Evolutionary conservation across 2,797 vertebrate genomes (phyloP), one percentile per base, ranked within the genome.

Genomic region (Carcharodon carcharias): DNA sequence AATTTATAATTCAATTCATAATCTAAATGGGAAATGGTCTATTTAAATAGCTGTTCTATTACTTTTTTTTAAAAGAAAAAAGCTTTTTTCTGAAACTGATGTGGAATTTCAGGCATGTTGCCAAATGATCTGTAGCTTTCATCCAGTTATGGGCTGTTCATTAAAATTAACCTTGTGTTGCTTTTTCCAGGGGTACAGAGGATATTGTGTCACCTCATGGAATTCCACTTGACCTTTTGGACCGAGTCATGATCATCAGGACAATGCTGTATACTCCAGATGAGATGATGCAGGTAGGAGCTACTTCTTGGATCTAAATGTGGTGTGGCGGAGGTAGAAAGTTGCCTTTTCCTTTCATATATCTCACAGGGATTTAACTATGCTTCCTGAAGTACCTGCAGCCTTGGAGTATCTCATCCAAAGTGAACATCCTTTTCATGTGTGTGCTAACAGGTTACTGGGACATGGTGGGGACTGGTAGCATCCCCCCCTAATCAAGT

Each of bases 221-320:
- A 89, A 99, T 99, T 97, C 99, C 99, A 0, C 97, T 99, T 87
- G 99, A 99, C 97, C 97, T 99, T 94, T 98, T 99, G 97, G 99
- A 99, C 96, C 97, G 99, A 96, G 99, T 99, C 18, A 99, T 99
- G 99, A 99, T 99, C 93, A 99, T 99, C 97, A 98, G 99, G 96
- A 99, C 99, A 96, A 98, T 99, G 99, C 97, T 99, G 96, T 99
- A 99, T 96, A 99, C 99, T 0, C 98, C 99, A 0, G 99, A 99
- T 97, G 99, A 99, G 98, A 98, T 99, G 99, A 99, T 99, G 97
- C 99, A 99, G 98, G 99, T 99, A 96, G 26, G 58, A 21, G 3
- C 16, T n/a, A 7, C n/a, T 31, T 45, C 26, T 96, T 96, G 71
- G 28, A 45, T 73, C 67, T 73, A 56, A 56, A 31, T 71, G 26